Percentiles rank a stretch among this genome's conserved stretches.
Conservation (phyloP, 2,113 vertebrate genomes). For the Phoenicopterus ruber region DNA sequence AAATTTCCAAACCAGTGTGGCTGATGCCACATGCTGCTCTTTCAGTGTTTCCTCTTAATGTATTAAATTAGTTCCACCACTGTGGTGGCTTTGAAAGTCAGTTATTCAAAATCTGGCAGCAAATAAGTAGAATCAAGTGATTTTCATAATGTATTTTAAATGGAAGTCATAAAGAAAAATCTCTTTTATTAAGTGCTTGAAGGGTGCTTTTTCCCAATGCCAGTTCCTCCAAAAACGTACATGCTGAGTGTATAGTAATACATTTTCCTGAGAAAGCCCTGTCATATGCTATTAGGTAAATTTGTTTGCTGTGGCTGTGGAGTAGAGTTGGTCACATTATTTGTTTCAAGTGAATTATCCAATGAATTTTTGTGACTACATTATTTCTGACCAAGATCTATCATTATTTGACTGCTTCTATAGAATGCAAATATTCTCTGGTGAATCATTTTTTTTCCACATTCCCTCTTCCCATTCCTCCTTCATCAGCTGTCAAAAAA, state of each 20-base stretch:
- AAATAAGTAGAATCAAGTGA: slow-evolving; percentile 23
- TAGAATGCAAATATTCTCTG: neutral
- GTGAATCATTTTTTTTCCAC: neutral
- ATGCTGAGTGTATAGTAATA: neutral
- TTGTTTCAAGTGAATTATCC: slow-evolving; percentile 21
- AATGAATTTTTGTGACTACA: neutral
- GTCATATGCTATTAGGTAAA: slow-evolving; percentile 38
- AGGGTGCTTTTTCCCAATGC: neutral
- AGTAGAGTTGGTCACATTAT: neutral
- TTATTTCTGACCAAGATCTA: neutral
- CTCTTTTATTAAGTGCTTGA: slow-evolving; percentile 50
- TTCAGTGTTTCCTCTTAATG: neutral
- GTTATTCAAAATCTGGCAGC: slow-evolving; percentile 48
- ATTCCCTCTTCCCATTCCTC: neutral
- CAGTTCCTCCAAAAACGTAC: slow-evolving; percentile 14
- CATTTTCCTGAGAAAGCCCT: slow-evolving; percentile 1
- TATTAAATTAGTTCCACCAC: slow-evolving; percentile 21
- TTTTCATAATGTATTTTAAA: slow-evolving; percentile 68
- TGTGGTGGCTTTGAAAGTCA: neutral
- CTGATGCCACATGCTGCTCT: neutral
- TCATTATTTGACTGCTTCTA: neutral
- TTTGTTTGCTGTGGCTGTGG: slow-evolving; percentile 51
- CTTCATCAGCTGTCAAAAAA: neutral
- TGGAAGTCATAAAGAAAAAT: slow-evolving; percentile 66
- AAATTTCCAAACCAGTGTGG: neutral